Percentiles rank a stretch among this genome's conserved stretches.
phyloP scores from a whole-genome alignment of 1,140 invertebrate species.

The Metopolophium dirhodum region DNA sequence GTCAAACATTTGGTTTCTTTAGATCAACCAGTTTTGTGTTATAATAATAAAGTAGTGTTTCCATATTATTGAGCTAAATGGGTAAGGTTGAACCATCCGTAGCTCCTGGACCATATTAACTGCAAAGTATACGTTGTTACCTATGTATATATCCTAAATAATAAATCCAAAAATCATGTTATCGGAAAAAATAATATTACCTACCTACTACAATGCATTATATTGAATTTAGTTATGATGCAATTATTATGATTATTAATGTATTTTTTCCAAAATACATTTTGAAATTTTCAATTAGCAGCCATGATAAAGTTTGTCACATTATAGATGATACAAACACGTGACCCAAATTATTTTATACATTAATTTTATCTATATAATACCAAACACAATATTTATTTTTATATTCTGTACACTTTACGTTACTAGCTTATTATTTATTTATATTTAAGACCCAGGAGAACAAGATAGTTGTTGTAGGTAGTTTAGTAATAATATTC shows the following conservation, averaged over 20 bases:
- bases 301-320: neutral
- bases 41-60: too few species aligned
- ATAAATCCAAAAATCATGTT: too few species aligned
- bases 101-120: too few species aligned
- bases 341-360: neutral
- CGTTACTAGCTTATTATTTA: neutral
- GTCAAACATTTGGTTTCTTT: too few species aligned
- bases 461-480: neutral
- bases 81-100: too few species aligned
- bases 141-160: too few species aligned
- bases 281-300: neutral
- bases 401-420: neutral
- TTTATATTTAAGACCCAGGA: neutral
- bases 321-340: neutral
- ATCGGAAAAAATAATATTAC: too few species aligned
- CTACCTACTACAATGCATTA: too few species aligned
- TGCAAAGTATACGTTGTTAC: too few species aligned
- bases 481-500: neutral
- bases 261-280: neutral
- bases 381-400: neutral
- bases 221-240: too few species aligned
- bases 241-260: neutral
- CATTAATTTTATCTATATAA: neutral
- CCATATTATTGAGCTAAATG: too few species aligned
- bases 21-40: too few species aligned